Base-by-base conservation (phyloP, 37 sponge, comb jelly and placozoan species). In the Tethya wilhelma region DNA sequence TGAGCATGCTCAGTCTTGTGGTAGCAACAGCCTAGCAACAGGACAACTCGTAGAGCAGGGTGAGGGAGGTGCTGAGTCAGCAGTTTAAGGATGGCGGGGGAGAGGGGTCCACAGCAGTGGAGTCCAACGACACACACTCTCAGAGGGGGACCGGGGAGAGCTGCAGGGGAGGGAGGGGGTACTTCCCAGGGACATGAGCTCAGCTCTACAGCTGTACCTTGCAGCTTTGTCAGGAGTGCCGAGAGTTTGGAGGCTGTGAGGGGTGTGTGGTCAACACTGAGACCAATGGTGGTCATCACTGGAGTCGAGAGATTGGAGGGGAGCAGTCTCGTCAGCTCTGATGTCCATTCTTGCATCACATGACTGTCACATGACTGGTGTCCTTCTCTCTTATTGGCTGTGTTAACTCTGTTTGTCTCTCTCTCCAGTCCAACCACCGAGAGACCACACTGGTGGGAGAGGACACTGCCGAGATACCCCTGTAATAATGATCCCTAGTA, bases 61-160 rank as follows among this genome's bases (percentile, higher is more conserved):
- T 30, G 73, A 28, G 38, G 73, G 2, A 30, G 32, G 26, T 30
- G 59, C 8, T 56, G 29, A 5, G 59, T 14, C 25, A 90, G 60
- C 41, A 83, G 46, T 39, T 39, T 39, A 3, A 90, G 57, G 12
- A 81, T 39, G 6, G 32, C 8, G 0, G 91, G 84, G 36, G 88
- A 68, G 29, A 94, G 81, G 59, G 86, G 78, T 28, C 89, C 91
- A 83, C 95, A 94, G 66, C 95, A 91, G 36, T 94, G 95, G 23
- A 94, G 77, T 23, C 95, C 95, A 36, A 79, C 80, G 19, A 93
- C 44, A 64, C 90, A 89, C 53, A 93, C 66, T 42, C 67, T 19
- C 12, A 69, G 46, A 41, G 38, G 36, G 58, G 32, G 25, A 22
- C 20, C 9, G 75, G 26, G 26, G 7, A 1, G 23, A 4, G 28